Conservation (phyloP, 1,140 invertebrate species). For the Sycobia sp. region DNA sequence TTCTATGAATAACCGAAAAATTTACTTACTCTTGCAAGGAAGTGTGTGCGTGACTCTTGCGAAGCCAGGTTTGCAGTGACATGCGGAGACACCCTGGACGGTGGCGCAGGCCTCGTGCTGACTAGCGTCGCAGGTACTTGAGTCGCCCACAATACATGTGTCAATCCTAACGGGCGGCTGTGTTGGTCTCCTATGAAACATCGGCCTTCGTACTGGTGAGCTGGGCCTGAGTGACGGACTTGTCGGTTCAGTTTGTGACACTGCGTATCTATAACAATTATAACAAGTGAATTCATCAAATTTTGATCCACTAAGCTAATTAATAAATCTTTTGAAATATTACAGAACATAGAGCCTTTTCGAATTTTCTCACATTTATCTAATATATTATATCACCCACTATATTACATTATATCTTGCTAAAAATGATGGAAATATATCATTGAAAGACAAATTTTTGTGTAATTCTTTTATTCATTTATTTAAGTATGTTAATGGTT, state of each 20-base stretch:
- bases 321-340: too few species aligned
- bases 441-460: too few species aligned
- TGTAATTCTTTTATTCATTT: too few species aligned
- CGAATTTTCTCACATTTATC: too few species aligned
- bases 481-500: too few species aligned
- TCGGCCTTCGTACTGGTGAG: slow-evolving; percentile 54
- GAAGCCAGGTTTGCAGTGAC: slow-evolving; percentile 85
- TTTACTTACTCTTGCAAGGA: slow-evolving; percentile 76
- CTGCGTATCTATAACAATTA: slow-evolving; percentile 51
- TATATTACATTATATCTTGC: too few species aligned
- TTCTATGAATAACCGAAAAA: too few species aligned
- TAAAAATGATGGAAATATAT: too few species aligned
- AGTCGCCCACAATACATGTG: slow-evolving; percentile 92
- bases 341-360: too few species aligned
- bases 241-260: slow-evolving; percentile 48
- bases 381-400: too few species aligned
- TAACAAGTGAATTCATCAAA: background rate
- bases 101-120: slow-evolving; percentile 88
- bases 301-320: too few species aligned
- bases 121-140: slow-evolving; percentile 86
- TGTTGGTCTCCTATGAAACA: slow-evolving; percentile 64
- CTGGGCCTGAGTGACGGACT: slow-evolving; percentile 40
- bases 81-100: slow-evolving; percentile 88
- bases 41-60: slow-evolving; percentile 77
- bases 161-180: slow-evolving; percentile 81